Base-by-base conservation (phyloP, 1,140 invertebrate species). In the Musca vetustissima region DNA sequence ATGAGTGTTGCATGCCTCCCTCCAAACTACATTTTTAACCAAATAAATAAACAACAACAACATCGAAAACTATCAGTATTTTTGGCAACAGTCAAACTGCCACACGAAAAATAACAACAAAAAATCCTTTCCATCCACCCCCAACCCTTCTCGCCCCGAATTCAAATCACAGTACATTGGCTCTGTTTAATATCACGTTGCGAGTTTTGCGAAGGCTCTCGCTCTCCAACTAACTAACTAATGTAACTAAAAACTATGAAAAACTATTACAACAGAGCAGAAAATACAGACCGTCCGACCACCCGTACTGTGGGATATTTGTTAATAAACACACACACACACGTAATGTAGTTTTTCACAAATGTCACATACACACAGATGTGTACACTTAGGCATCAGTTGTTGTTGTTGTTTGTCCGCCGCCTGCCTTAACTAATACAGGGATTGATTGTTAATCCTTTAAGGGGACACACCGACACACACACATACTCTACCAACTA, bases 31-130 rank as follows among this genome's bases (percentile, higher is more conserved):
- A 59, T 14, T 19, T 61, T 61, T 61, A 61, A 61, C 57, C 57
- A 61, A 61, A 61, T 61, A 61, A 61, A 61, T 61, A 61, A 61
- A 61, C 28, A 61, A 24, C 57, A 59, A 59, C 55, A 61, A 36
- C 28, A 61, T n/a, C 1, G 17, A 61, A 61, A 61, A 61, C 57
- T 36, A 61, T 61, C 28, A 61, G 28, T 61, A 36, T 61, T 61
- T n/a, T 61, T 57, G 53, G 53, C 53, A 57, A 28, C 19, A 57
- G 19, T 28, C 24, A 57, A 43, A 43, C 6, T 43, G 13, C 28
- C 9, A 32, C 28, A 28, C 28, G 3, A 28, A 8, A 3, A 28
- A 28, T 4, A 28, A 28, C 28, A 28, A 28, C 36, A 43, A 43
- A 1, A n/a, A 43, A 43, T 43, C 36, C 36, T 43, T 43, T 43